Percentiles rank a stretch among this genome's conserved stretches.
Evolutionary conservation across 2,113 vertebrate species (phyloP).

Genomic region (Laterallus jamaicensis): DNA sequence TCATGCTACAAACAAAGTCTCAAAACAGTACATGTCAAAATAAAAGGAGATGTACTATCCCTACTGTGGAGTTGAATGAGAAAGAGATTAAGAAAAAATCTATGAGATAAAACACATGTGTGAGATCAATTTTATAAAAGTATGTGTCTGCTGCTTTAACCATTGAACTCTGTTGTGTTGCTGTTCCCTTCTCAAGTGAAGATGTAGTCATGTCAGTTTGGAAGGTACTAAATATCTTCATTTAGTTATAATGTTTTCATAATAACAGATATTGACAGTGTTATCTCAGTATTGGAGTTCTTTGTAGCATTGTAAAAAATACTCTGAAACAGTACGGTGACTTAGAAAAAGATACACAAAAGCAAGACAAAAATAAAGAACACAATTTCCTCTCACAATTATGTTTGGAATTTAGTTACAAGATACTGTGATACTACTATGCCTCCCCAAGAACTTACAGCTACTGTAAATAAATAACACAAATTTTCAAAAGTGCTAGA

Average conservation of each 20-base stretch:
- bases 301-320: not conserved
- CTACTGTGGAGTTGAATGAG: not conserved
- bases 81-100: not conserved
- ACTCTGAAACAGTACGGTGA: not conserved
- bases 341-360: not conserved
- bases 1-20: not conserved
- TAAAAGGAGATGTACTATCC: not conserved
- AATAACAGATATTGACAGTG: not conserved
- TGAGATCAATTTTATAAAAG: not conserved
- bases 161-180: not conserved
- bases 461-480: not conserved
- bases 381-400: not conserved
- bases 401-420: not conserved
- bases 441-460: not conserved
- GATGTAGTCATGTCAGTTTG: not conserved
- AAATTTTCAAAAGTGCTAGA: not conserved
- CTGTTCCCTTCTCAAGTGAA: not conserved
- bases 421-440: not conserved
- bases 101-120: not conserved
- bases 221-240: not conserved
- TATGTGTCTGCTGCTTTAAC: not conserved
- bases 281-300: not conserved
- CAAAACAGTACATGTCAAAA: not conserved
- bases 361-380: not conserved
- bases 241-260: not conserved